phyloP scores from a whole-genome alignment of 1,140 invertebrate species.

The Euura lappo region DNA sequence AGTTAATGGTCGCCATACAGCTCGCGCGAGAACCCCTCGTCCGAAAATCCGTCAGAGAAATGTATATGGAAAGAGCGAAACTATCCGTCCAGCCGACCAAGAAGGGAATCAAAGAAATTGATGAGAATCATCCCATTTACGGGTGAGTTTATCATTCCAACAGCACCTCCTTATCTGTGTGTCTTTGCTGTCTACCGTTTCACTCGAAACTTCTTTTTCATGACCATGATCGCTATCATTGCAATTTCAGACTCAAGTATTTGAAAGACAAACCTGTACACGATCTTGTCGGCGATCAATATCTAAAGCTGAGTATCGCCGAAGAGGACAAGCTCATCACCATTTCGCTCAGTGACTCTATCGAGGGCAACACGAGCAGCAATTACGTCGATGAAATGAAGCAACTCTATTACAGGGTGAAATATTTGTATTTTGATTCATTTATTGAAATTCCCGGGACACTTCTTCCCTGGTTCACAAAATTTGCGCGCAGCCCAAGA shows the following conservation, averaged over 20 bases:
- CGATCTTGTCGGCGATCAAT: conserved; percentile 90
- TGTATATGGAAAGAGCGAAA: conserved; percentile 90
- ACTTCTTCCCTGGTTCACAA: too few species aligned
- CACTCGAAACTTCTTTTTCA: not conserved
- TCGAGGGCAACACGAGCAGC: conserved; percentile 76
- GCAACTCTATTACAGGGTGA: conserved; percentile 82
- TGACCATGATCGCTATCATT: conserved; percentile 16
- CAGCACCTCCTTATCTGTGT: not conserved
- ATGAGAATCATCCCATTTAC: conserved; percentile 90
- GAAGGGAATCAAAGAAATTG: conserved; percentile 90
- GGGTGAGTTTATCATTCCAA: conserved; percentile 46
- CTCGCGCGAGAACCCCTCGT: conserved; percentile 91
- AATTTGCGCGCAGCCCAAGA: too few species aligned
- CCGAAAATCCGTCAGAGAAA: conserved; percentile 83
- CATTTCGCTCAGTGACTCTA: conserved; percentile 74
- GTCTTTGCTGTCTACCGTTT: conserved; percentile 13
- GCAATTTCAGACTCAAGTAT: conserved; percentile 82
- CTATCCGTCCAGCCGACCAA: conserved; percentile 86
- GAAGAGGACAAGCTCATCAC: conserved; percentile 87
- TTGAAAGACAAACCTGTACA: conserved; percentile 93
- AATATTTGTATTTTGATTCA: conserved; percentile 12
- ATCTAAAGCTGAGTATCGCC: conserved; percentile 82
- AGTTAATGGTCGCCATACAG: conserved; percentile 94
- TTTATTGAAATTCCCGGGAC: too few species aligned
- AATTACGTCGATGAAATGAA: conserved; percentile 92